Base-by-base conservation (phyloP, 2,888 invertebrate species). In the Euzetes globulus region DNA sequence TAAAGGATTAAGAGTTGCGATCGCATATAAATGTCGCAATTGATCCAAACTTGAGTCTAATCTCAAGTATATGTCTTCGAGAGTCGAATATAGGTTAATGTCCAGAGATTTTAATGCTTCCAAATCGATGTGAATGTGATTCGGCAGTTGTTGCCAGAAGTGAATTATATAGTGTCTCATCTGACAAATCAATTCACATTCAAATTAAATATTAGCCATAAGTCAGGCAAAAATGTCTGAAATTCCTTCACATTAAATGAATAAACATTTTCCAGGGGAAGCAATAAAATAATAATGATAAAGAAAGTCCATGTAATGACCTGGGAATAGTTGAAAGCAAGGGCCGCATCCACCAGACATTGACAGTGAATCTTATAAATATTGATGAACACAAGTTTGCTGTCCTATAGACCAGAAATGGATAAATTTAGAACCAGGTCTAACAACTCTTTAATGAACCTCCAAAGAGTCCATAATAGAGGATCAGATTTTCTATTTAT, bases 101-200 rank as follows among this genome's bases (percentile, higher is more conserved):
- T 74, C 74, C n/a, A 74, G 33, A 13, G 74, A 58, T 45, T 71
- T 50, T 22, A 74, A 25, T 15, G 58, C 3, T 13, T 60, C 45
- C n/a, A 72, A 29, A 45, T 71, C 71, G 5, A 74, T 63, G 0
- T 22, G 13, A 2, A 74, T 55, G 71, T 71, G 45, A 58, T 45
- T 37, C 41, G 74, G 74, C 19, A 74, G 19, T 45, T 74, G 74
- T 63, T 74, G 74, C 74, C 74, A 74, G 41, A 74, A 74, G 27
- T 74, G 74, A 27, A 74, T 74, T 60, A 74, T 47, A 72, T 74
- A 74, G 50, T 74, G 74, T 27, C 74, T 52, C 74, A 74, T 74
- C 74, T 74, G 58, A 17, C 6, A 2, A n/a, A 50, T 19, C n/a
- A 15, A 71, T 27, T 27, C 25, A 50, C n/a, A n/a, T 4, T 70